Base-by-base conservation (phyloP, 2,113 vertebrate species). In the Lathamus discolor region DNA sequence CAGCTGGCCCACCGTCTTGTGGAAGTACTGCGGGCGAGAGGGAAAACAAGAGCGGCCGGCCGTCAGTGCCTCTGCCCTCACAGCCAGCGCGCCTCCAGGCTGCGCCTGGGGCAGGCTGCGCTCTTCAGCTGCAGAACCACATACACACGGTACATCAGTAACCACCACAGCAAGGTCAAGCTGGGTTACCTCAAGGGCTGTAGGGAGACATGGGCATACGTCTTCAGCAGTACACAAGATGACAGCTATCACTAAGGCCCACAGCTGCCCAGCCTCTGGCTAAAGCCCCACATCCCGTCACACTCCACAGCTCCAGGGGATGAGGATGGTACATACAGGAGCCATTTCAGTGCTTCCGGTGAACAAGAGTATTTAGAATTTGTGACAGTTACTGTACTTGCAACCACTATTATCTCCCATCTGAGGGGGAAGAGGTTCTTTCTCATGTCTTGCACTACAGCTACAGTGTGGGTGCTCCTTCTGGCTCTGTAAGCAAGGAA, bases 1-100 rank as follows among this genome's bases (percentile, higher is more conserved):
- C 76, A 99, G 98, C 86, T 99, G 99, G 27, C 98, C 98, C 86
- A 99, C 97, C n/a, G 98, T 98, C 97, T 99, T 99, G 97, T 99
- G 99, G 97, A 99, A 99, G 97, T 99, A 99, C 99, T 99, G 94
- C 43, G 55, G 94, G 91, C 7, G 22, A 93, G 27, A 80, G 57
- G 28, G 17, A 77, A 61, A 64, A 83, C 16, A 9, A 67, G 20
- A 67, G 18, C 13, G 0, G 5, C 9, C 19, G 1, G 2, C 33
- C 5, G 6, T 62, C 78, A 67, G 41, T 2, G 13, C 8, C 55
- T n/a, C 33, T 22, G 55, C 20, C 55, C 33, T 9, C 55, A 9
- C 31, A 4, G 55, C 19, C 55, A 9, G 33, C 3, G 20, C 20
- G 8, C 33, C 31, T n/a, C 19, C 2, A 57, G 55, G 33, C 55